Evolutionary conservation across 2,113 vertebrate species (phyloP).

Genomic region (Pholis gunnellus): DNA sequence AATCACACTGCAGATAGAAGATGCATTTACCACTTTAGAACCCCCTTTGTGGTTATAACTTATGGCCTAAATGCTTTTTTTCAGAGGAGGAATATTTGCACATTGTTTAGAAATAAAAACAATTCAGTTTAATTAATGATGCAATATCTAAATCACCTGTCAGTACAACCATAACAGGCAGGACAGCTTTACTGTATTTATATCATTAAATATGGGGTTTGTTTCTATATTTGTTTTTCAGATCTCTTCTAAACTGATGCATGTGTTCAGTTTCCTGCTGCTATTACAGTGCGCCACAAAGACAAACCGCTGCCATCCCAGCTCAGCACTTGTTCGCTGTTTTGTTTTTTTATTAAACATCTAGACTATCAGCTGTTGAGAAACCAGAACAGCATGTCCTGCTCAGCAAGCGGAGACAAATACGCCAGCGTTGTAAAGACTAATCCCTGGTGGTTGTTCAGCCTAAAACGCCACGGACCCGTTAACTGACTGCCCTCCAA

Average conservation of each 20-base stretch:
- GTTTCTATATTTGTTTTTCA: no score
- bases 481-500: constrained; percentile 6
- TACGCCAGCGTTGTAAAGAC: neutral
- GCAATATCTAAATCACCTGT: neutral
- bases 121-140: no score
- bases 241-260: neutral
- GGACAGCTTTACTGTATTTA: neutral
- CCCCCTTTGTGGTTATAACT: no score
- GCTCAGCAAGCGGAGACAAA: constrained; percentile 5
- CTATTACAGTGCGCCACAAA: no score
- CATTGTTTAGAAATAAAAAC: neutral
- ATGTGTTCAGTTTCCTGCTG: neutral
- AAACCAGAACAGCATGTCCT: constrained; percentile 20
- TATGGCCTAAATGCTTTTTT: neutral
- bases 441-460: neutral
- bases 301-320: neutral
- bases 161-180: neutral
- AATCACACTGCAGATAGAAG: neutral
- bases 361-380: neutral
- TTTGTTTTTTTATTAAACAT: neutral
- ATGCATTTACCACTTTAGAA: neutral
- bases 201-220: neutral
- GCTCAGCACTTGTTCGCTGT: neutral
- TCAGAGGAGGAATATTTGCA: no score
- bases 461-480: neutral